Evolutionary conservation across 2,113 vertebrate genomes (phyloP).

Genomic region (Chaetorhynchus papuensis): DNA sequence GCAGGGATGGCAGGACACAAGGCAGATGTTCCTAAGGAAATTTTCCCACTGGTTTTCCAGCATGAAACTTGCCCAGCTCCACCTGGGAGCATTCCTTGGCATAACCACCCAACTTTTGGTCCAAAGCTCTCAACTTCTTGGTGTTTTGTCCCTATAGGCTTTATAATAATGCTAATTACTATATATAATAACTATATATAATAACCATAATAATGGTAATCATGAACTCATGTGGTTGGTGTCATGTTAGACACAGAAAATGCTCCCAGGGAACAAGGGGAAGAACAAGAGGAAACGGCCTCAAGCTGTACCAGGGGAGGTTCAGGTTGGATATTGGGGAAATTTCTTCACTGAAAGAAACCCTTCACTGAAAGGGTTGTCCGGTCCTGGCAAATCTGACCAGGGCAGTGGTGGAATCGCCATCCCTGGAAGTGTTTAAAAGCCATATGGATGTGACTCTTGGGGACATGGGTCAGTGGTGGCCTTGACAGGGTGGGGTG

Average conservation of each 20-base stretch:
- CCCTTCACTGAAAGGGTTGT: not conserved
- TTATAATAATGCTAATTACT: not conserved
- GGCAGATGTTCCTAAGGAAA: not conserved
- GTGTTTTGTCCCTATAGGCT: not conserved
- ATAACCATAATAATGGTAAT: not conserved
- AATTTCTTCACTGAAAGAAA: no score
- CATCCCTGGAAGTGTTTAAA: not conserved
- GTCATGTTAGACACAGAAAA: not conserved
- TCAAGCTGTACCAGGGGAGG: not conserved
- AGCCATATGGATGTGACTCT: not conserved
- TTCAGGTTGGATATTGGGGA: not conserved
- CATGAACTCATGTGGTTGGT: not conserved
- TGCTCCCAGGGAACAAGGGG: not conserved
- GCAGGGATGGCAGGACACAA: not conserved
- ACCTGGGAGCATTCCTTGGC: not conserved
- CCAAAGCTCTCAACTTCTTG: not conserved
- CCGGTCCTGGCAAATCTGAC: not conserved
- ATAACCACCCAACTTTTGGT: accelerated
- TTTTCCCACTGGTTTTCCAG: not conserved
- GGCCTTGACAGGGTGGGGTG: not conserved
- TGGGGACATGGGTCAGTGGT: not conserved
- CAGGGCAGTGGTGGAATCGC: accelerated
- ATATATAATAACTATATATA: not conserved
- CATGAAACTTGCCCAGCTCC: not conserved
- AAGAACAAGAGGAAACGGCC: accelerated